A percentile compares a stretch with the other conserved stretches of the same genome.
Conservation (phyloP, 30 jellyfish, hydroid and myxozoan genomes). For the Clytia hemisphaerica region DNA sequence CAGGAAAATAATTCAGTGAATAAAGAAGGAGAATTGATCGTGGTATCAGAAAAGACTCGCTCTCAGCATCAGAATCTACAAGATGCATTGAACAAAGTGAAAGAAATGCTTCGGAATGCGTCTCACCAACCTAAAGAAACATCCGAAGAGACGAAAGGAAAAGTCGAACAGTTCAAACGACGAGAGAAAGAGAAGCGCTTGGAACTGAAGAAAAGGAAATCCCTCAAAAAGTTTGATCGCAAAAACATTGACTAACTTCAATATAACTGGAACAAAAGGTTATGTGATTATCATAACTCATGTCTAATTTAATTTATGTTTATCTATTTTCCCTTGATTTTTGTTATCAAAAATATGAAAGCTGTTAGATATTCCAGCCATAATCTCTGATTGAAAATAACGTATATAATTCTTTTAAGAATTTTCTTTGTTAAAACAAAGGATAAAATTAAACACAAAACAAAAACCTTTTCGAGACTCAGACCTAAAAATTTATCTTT, state of each 20-base stretch:
- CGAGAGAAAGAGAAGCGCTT: slow-evolving; percentile 57
- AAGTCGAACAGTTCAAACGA: not conserved
- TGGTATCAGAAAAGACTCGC: slow-evolving; percentile 64
- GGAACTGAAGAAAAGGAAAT: slow-evolving; percentile 36
- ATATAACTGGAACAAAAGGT: too few relatives aligned
- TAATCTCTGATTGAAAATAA: too few relatives aligned
- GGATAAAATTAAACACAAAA: too few relatives aligned
- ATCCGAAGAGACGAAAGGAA: slow-evolving; percentile 38
- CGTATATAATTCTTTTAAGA: too few relatives aligned
- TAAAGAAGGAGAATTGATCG: slow-evolving; percentile 64
- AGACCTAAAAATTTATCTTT: too few relatives aligned
- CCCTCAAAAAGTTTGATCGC: slow-evolving; percentile 48
- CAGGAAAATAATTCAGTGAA: slow-evolving; percentile 56
- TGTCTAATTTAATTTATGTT: too few relatives aligned
- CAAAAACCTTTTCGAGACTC: too few relatives aligned
- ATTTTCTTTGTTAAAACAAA: too few relatives aligned
- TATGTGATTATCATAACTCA: too few relatives aligned
- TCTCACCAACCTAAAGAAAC: slow-evolving; percentile 49
- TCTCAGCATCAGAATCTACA: slow-evolving; percentile 59
- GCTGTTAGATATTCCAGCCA: too few relatives aligned
- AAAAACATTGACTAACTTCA: not conserved
- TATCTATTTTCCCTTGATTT: too few relatives aligned
- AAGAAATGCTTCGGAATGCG: slow-evolving; percentile 35
- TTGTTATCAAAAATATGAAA: too few relatives aligned
- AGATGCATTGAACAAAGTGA: slow-evolving; percentile 61